Conservation (phyloP, 92 coral and sea anemone genomes). For the Anthopleura xanthogrammica region DNA sequence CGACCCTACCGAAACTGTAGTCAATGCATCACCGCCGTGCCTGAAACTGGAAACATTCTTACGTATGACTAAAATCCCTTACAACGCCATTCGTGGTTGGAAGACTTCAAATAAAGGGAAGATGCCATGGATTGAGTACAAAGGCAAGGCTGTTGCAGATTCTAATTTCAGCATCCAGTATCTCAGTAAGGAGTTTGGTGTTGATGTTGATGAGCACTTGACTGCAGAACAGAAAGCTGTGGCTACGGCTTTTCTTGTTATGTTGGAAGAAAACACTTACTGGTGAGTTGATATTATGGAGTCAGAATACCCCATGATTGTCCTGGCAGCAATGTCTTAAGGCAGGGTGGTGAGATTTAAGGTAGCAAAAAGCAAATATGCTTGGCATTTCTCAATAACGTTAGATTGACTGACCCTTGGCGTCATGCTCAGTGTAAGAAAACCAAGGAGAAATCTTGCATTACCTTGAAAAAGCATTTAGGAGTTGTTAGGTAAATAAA, state of each 20-base stretch:
- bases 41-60: conserved; percentile 78
- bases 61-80: conserved; percentile 82
- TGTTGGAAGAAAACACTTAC: conserved; percentile 87
- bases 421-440: too few relatives aligned
- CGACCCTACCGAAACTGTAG: conserved; percentile 40
- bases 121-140: conserved; percentile 82
- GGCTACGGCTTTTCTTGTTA: conserved; percentile 69
- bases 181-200: conserved; percentile 73
- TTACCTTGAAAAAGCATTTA: too few relatives aligned
- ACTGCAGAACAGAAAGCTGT: conserved; percentile 53
- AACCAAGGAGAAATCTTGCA: too few relatives aligned
- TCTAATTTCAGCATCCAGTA: conserved; percentile 79
- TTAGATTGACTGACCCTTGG: too few relatives aligned
- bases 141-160: conserved; percentile 68
- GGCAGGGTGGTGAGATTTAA: too few relatives aligned
- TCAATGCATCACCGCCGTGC: conserved; percentile 71
- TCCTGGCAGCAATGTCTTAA: too few relatives aligned
- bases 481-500: too few relatives aligned
- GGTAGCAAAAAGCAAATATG: too few relatives aligned
- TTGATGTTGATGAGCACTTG: conserved; percentile 70
- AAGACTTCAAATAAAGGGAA: conserved; percentile 83
- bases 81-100: conserved; percentile 60
- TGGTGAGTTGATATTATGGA: conserved; percentile 48
- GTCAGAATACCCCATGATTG: too few relatives aligned
- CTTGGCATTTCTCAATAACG: too few relatives aligned